These are phyloP conservation scores for Xenus cinereus DNA, from an alignment of 2,113 vertebrate species.

Conservation along the genomic window DNA sequence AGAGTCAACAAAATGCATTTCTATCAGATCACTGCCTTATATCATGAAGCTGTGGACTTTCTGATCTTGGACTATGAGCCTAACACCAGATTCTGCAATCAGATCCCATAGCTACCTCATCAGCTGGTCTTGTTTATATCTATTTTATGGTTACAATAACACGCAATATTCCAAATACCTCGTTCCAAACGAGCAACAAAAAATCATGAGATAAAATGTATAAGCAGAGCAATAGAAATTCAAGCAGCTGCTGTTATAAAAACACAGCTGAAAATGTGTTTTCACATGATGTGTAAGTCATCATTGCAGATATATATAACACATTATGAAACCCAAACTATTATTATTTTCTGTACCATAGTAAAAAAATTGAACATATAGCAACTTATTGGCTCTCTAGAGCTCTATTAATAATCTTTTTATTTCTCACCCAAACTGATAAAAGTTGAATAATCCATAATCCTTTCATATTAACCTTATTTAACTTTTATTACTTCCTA, in stretches of 20 bases:
- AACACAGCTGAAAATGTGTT: not conserved
- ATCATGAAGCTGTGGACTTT: not conserved
- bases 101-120: not conserved
- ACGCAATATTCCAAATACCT: not conserved
- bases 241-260: not conserved
- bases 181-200: not conserved
- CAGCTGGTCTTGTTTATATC: not conserved
- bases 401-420: not conserved
- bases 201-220: not conserved
- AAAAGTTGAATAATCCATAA: not conserved
- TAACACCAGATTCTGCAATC: not conserved
- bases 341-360: not conserved
- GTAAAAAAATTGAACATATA: not conserved
- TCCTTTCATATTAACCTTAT: not conserved
- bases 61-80: not conserved
- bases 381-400: not conserved
- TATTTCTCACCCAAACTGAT: not conserved
- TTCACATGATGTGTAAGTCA: not conserved
- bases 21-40: not conserved
- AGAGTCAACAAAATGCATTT: not conserved
- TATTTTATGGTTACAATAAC: not conserved
- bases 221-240: not conserved
- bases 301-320: not conserved
- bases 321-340: not conserved
- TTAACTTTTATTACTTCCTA: slow-evolving; percentile 15